Conservation (phyloP, 2,797 vertebrate species). For the Gadopsis marmoratus region DNA sequence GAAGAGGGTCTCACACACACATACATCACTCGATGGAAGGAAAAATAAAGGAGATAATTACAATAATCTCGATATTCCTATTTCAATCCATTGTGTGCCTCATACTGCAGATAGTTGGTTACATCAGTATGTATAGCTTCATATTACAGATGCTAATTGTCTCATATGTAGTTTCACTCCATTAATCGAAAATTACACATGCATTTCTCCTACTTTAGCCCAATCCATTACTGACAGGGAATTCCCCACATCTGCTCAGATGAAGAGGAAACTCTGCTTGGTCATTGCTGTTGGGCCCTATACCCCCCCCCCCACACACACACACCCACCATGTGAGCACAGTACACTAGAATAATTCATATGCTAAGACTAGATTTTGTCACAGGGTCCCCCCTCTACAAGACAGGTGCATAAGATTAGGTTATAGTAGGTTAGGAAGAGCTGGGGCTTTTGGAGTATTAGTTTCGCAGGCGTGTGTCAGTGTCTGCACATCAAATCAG, state of each 20-base stretch:
- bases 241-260: constrained; percentile 19
- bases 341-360: not conserved
- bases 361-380: too few relatives aligned
- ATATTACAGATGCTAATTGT: not conserved
- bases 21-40: too few relatives aligned
- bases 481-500: not conserved
- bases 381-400: not conserved
- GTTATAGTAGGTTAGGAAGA: not conserved
- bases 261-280: not conserved
- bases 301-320: not conserved
- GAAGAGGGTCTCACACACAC: constrained; percentile 20
- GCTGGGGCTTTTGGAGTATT: not conserved
- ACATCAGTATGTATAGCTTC: not conserved
- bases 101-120: not conserved
- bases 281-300: not conserved
- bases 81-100: not conserved
- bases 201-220: not conserved
- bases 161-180: not conserved
- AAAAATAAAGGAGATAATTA: too few relatives aligned
- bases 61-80: not conserved
- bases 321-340: not conserved
- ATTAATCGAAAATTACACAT: not conserved
- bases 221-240: not conserved
- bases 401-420: not conserved
- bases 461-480: not conserved